Evolutionary conservation across 2,888 invertebrate genomes (phyloP), one percentile per base, ranked within the genome.

Genomic region (Agriopis aurantiaria): DNA sequence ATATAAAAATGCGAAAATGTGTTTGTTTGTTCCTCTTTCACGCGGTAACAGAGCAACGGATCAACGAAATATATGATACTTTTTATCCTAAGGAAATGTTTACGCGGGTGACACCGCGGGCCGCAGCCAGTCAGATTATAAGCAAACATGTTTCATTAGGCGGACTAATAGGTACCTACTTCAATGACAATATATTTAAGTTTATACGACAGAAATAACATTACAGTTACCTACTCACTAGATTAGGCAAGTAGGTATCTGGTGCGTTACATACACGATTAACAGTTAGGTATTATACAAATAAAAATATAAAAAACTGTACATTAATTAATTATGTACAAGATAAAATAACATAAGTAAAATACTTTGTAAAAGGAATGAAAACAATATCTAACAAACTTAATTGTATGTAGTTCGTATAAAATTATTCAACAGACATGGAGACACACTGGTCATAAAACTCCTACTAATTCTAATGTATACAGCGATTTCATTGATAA

Each of bases 351-450:
- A 12, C 0, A 4, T 48, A 12, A 12, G 12, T 57, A 57, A n/a
- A n/a, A 57, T 57, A 57, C 43, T 43, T 57, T 57, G 17, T 57
- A 43, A 43, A 43, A 43, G 10, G 43, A 56, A 57, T 43, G 8
- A 12, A 57, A 57, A 57, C 8, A 57, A 43, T 17, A 17, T 17
- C 43, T 43, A 43, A 14, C 40, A 55, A 57, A 57, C 43, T 57
- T 17, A 57, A 17, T 14, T 40, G 12, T 14, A 14, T 14, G 11
- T 52, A 12, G 40, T 55, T 55, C 12, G 3, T 40, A 55, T 5
- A 8, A 52, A 40, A n/a, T 40, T 55, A n/a, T 55, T 40, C 33
- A 53, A 11, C 4, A 8, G 33, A 12, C 53, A 53, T 51, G 6
- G 6, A 14, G n/a, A 51, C 5, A 5, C 14, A 51, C 14, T 51